Percentiles rank a stretch among this genome's conserved stretches.
Evolutionary conservation across 2,888 invertebrate species (phyloP).

Genomic region (Lysandra bellargus): DNA sequence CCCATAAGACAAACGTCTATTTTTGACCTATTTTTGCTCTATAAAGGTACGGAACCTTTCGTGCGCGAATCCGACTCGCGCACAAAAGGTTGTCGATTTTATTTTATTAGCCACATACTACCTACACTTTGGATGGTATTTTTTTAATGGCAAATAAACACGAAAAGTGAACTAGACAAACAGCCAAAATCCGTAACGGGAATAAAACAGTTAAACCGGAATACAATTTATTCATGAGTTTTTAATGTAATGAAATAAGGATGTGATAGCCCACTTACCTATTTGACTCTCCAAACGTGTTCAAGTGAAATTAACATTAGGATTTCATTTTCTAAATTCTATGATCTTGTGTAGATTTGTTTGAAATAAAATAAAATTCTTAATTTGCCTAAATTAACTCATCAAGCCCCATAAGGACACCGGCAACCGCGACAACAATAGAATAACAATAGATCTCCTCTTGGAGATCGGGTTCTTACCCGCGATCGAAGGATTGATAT

Average conservation of each 20-base stretch:
- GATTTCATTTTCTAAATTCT: background rate
- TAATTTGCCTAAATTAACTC: no score
- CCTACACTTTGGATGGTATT: background rate
- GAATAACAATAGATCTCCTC: no score
- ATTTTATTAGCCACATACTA: background rate
- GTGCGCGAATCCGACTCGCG: no score
- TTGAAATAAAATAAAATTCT: no score
- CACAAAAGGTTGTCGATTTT: no score
- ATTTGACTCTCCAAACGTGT: background rate
- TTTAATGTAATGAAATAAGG: conserved; percentile 3
- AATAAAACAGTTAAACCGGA: conserved; percentile 20
- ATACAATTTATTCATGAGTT: conserved; percentile 14
- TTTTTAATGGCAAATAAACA: background rate
- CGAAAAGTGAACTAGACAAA: conserved; percentile 5
- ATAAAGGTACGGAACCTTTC: no score
- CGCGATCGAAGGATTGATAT: no score
- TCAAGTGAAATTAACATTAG: background rate
- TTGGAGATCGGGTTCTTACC: no score
- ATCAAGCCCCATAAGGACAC: no score
- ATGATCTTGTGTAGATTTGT: background rate
- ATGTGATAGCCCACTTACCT: background rate
- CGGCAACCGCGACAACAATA: no score
- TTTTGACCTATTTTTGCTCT: no score
- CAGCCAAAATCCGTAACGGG: conserved; percentile 5
- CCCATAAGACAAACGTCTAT: no score